These are phyloP conservation scores for Sebastes fasciatus DNA, from an alignment of 2,113 vertebrate species.

Conservation along the genomic window DNA sequence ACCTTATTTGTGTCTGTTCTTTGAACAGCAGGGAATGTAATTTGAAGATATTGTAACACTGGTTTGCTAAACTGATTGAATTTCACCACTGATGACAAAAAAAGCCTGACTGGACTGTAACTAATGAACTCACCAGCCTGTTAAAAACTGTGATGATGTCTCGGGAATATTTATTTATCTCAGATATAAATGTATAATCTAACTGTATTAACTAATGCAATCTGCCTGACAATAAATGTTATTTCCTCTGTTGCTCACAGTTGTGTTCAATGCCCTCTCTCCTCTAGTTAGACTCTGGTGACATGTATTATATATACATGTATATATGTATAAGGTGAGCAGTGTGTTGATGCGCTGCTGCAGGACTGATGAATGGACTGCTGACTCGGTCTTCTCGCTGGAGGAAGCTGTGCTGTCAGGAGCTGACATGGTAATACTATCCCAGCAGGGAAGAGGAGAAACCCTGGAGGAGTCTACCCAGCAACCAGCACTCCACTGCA, in stretches of 20 bases:
- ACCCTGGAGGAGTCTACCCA: conserved; percentile 64
- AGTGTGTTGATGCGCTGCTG: conserved; percentile 31
- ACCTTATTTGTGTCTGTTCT: not conserved
- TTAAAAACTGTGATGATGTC: not conserved
- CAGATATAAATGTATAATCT: not conserved
- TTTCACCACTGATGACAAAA: not conserved
- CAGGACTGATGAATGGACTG: conserved; percentile 56
- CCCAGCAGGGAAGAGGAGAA: conserved; percentile 27
- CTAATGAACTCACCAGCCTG: not conserved
- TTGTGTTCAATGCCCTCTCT: not conserved
- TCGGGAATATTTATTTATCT: not conserved
- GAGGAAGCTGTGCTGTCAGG: conserved; percentile 60
- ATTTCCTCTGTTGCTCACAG: no score
- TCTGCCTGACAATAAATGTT: not conserved
- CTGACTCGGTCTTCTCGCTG: conserved; percentile 66
- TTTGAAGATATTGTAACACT: not conserved
- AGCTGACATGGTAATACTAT: conserved; percentile 42
- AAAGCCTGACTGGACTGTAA: not conserved
- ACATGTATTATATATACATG: not conserved
- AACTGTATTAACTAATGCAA: not conserved
- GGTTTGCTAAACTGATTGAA: not conserved
- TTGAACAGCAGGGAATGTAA: not conserved
- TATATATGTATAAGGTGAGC: conserved; percentile 28
- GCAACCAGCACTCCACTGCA: conserved; percentile 31
- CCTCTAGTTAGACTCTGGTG: not conserved